Percentiles rank a stretch among this genome's conserved stretches.
These are phyloP conservation scores for Peromyscus attwateri DNA, from an alignment of 2,797 vertebrate species.

Conservation along the genomic window DNA sequence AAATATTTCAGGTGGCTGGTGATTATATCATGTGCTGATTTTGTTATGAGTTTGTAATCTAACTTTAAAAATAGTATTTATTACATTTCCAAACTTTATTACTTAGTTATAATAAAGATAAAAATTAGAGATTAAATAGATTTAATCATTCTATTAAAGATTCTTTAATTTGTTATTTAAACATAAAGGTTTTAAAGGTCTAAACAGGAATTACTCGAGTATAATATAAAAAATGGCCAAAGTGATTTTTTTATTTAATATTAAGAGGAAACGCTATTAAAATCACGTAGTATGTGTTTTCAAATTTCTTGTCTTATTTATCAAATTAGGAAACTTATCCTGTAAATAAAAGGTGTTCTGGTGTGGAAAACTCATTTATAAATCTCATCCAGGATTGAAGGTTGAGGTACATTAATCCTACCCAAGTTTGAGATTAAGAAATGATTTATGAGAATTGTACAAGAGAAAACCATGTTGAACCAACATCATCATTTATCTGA, in stretches of 20 bases:
- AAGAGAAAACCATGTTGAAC: conserved; percentile 31
- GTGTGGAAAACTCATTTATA: background rate
- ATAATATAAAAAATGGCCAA: background rate
- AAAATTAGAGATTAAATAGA: background rate
- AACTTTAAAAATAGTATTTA: background rate
- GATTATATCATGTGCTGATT: background rate
- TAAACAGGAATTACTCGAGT: background rate
- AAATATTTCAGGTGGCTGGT: background rate
- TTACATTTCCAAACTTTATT: background rate
- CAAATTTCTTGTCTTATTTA: background rate
- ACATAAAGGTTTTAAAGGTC: background rate
- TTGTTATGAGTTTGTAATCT: background rate
- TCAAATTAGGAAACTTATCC: background rate
- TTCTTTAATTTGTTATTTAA: background rate
- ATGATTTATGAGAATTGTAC: conserved; percentile 45
- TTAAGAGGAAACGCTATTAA: background rate
- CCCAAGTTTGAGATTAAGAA: background rate
- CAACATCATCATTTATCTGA: background rate
- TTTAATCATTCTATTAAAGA: background rate
- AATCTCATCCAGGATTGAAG: background rate
- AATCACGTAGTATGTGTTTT: background rate
- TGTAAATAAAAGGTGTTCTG: background rate
- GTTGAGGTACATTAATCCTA: background rate
- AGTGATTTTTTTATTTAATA: background rate
- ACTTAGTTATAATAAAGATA: background rate